Conservation (phyloP, 2,888 invertebrate species). For the Chymomyza fuscimana region DNA sequence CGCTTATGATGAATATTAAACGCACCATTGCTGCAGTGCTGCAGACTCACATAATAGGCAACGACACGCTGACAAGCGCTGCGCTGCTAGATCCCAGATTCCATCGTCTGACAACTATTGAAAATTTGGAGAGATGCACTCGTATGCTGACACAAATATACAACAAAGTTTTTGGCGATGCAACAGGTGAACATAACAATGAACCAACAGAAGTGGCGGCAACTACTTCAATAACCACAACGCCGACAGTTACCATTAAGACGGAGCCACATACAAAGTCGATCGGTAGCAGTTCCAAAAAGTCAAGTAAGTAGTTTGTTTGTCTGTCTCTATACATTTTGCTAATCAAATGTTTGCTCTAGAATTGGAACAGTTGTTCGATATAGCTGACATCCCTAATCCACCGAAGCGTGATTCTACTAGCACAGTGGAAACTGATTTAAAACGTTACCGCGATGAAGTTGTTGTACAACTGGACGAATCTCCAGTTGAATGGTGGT, state of each 20-base stretch:
- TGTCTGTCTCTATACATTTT: neutral
- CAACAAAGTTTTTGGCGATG: constrained; percentile 56
- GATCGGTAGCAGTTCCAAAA: constrained; percentile 36
- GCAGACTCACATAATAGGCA: constrained; percentile 68
- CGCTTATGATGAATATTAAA: constrained; percentile 69
- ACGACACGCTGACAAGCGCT: constrained; percentile 74
- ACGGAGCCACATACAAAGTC: constrained; percentile 52
- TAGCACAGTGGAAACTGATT: constrained; percentile 72
- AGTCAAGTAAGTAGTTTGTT: constrained; percentile 58
- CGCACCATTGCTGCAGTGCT: constrained; percentile 66
- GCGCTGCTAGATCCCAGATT: constrained; percentile 78
- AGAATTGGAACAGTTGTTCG: constrained; percentile 77
- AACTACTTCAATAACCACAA: constrained; percentile 35
- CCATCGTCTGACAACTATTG: constrained; percentile 74
- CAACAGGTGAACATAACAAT: constrained; percentile 30
- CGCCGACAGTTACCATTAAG: constrained; percentile 48
- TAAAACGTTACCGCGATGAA: constrained; percentile 75
- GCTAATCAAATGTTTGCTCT: neutral
- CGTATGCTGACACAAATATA: constrained; percentile 68
- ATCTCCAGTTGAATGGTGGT: constrained; percentile 78
- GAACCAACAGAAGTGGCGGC: constrained; percentile 45
- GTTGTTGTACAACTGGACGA: constrained; percentile 76
- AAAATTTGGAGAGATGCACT: constrained; percentile 61
- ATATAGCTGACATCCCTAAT: constrained; percentile 61
- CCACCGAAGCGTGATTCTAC: constrained; percentile 50